Evolutionary conservation across 2,888 invertebrate species (phyloP), one percentile per base, ranked within the genome.

Genomic region (Synanthedon tipuliformis): DNA sequence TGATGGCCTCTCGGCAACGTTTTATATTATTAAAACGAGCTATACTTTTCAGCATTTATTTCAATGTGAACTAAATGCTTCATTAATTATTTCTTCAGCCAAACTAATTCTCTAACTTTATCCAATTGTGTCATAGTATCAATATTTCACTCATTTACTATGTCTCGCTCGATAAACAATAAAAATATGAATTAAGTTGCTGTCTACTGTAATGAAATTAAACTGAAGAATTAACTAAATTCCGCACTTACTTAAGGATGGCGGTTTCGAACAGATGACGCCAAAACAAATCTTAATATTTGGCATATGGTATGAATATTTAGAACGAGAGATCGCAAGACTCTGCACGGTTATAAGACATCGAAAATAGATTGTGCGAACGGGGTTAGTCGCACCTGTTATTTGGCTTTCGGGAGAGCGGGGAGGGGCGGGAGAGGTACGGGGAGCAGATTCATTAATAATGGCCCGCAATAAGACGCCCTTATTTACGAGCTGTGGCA

Each of bases 331-430:
- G 78, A 77, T 78, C 82, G 78, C 78, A 78, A 75, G 74, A 76
- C 84, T 81, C 78, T 76, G 79, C 81, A 79, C 83, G 76, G 80
- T 78, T 82, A 80, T 82, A 85, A 84, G 84, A 82, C 82, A 83
- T 83, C 86, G 81, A 83, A 87, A 87, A 87, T 87, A 87, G 87
- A 86, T 85, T 85, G 80, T 85, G 83, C 85, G 83, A 87, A 87
- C 78, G 84, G 85, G 87, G 87, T 85, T 87, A 87, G 81, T 79
- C 86, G 81, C 87, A 87, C 87, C 87, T 87, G 87, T 86, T 85
- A 83, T 84, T 85, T 81, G 75, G 81, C 81, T 84, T 82, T 76
- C 73, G 69, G 74, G 77, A 70, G 71, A 70, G 75, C 73, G 77
- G 75, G 66, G 68, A 56, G 72, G 73, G 56, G 61, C 56, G 60